These are phyloP conservation scores for Drosophila grimshawi DNA, from an alignment of 1,140 invertebrate species.

Conservation along the genomic window DNA sequence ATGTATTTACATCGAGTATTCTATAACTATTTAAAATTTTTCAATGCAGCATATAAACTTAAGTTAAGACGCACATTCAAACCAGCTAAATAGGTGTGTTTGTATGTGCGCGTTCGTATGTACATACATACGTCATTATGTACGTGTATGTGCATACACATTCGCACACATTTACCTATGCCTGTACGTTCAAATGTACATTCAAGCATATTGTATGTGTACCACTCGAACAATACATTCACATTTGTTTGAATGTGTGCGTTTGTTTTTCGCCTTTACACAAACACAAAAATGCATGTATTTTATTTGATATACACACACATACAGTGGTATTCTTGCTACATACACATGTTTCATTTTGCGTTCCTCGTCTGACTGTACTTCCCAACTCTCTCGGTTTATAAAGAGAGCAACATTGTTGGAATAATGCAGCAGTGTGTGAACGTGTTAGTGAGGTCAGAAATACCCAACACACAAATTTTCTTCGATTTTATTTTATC, in stretches of 20 bases:
- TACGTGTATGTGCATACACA: slow-evolving; percentile 22
- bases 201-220: slow-evolving; percentile 39
- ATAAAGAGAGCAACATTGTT: slow-evolving; percentile 58
- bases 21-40: slow-evolving; percentile 1
- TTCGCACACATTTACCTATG: slow-evolving; percentile 13
- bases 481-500: slow-evolving; percentile 52
- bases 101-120: slow-evolving; percentile 5
- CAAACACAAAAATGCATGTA: slow-evolving; percentile 57
- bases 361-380: slow-evolving; percentile 79
- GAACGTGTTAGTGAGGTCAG: slow-evolving; percentile 69
- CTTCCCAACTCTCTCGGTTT: slow-evolving; percentile 64
- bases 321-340: slow-evolving; percentile 47
- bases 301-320: slow-evolving; percentile 53
- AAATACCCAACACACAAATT: slow-evolving; percentile 62
- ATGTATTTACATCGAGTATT: not conserved
- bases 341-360: slow-evolving; percentile 82
- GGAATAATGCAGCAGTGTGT: slow-evolving; percentile 69
- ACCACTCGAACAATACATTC: slow-evolving; percentile 49
- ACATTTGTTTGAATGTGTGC: slow-evolving; percentile 40
- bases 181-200: slow-evolving; percentile 14
- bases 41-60: slow-evolving; percentile 12
- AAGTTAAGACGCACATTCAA: slow-evolving; percentile 6
- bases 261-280: slow-evolving; percentile 51
- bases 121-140: slow-evolving; percentile 6
- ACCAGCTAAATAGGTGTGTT: slow-evolving; percentile 28